Percentiles rank a stretch among this genome's conserved stretches.
These are phyloP conservation scores for Hirundo rustica DNA, from an alignment of 2,797 vertebrate genomes.

Conservation along the genomic window DNA sequence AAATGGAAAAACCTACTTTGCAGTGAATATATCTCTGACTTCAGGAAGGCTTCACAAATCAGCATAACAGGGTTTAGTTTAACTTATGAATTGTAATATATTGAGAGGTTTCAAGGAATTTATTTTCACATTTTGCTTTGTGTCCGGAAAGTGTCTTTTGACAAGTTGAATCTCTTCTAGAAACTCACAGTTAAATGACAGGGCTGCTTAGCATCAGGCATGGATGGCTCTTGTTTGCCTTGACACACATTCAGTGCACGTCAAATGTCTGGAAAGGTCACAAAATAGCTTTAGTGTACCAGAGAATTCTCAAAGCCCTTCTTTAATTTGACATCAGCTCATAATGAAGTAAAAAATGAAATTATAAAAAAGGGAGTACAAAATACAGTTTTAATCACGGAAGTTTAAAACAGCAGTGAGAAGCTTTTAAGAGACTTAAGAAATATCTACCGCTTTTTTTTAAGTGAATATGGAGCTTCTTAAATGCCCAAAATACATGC, in stretches of 20 bases:
- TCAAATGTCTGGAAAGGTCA: neutral
- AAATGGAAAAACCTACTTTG: neutral
- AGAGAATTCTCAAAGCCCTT: neutral
- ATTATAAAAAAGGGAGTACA: neutral
- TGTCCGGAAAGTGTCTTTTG: neutral
- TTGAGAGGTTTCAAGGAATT: neutral
- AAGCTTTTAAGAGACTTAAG: neutral
- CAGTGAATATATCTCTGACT: neutral
- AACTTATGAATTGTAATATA: neutral
- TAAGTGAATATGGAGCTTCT: neutral
- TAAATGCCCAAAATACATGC: neutral
- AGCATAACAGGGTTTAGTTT: neutral
- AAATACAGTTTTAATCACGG: neutral
- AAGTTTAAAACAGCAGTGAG: neutral
- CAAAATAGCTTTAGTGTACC: neutral
- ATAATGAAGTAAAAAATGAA: neutral
- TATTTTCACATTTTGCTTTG: slow-evolving; percentile 23
- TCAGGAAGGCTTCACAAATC: neutral
- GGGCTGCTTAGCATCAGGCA: neutral
- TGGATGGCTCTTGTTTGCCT: neutral
- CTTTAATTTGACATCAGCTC: neutral
- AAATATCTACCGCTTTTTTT: neutral
- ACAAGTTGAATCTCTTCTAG: neutral
- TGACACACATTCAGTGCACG: neutral
- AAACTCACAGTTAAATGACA: neutral